phyloP scores from a whole-genome alignment of 2,113 vertebrate species.

The Thryonomys swinderianus region DNA sequence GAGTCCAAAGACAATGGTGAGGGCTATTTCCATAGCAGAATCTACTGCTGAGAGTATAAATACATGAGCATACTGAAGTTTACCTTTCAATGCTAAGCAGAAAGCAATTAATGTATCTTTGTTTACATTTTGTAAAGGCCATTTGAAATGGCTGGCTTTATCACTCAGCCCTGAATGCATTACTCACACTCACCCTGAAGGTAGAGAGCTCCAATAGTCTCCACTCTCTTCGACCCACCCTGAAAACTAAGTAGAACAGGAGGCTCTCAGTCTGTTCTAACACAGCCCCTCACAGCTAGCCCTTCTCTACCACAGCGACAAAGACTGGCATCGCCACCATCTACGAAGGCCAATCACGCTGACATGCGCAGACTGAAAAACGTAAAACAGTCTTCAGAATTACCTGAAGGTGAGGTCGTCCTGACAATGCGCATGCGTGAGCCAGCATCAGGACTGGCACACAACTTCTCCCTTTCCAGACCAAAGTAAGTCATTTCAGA shows the following conservation, averaged over 20 bases:
- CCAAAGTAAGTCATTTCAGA: not conserved
- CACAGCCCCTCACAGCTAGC: not conserved
- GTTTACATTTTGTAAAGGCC: not conserved
- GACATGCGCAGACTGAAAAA: not conserved
- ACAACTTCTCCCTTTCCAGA: not conserved
- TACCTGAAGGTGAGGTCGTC: not conserved
- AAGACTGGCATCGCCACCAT: not conserved
- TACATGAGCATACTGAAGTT: not conserved
- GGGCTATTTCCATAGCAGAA: not conserved
- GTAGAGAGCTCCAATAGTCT: too few species aligned
- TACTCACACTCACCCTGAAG: not conserved
- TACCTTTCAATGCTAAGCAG: not conserved
- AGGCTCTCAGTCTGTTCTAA: not conserved
- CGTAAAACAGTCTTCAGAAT: not conserved
- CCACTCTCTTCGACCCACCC: accelerated
- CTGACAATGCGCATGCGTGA: not conserved
- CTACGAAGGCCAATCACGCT: not conserved
- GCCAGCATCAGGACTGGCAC: not conserved
- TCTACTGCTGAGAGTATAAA: not conserved
- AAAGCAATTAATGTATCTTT: not conserved
- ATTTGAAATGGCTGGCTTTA: not conserved
- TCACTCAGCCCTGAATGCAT: not conserved
- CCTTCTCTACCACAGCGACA: not conserved
- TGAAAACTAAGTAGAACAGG: not conserved
- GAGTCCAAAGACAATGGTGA: not conserved